A percentile compares a stretch with the other conserved stretches of the same genome.
Conservation (phyloP, 2,113 vertebrate species). For the Tonatia bakeri region DNA sequence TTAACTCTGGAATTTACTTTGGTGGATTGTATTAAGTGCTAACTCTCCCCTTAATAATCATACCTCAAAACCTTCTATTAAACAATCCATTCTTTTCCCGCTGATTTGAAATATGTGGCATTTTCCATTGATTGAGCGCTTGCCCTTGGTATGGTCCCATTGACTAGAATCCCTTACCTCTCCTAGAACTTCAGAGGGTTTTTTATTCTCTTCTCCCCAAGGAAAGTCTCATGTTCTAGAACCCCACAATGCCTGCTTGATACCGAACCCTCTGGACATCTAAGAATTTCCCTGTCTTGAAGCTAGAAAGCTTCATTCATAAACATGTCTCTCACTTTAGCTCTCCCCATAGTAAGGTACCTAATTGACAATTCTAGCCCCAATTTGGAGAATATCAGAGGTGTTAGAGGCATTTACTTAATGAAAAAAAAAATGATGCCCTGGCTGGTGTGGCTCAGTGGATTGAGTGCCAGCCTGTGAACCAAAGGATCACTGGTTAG, state of each 20-base stretch:
- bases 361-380: neutral
- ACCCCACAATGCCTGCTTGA: neutral
- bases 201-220: conserved; percentile 12
- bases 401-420: neutral
- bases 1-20: conserved; percentile 29
- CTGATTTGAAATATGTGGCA: neutral
- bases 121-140: neutral
- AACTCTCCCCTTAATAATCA: neutral
- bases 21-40: neutral
- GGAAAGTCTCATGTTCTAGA: conserved; percentile 3
- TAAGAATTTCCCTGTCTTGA: neutral
- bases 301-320: neutral
- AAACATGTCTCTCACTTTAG: neutral
- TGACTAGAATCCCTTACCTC: neutral
- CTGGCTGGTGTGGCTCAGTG: no score
- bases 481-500: no score
- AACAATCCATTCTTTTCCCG: neutral
- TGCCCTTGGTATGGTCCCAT: neutral
- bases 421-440: neutral
- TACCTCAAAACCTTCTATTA: conserved; percentile 13
- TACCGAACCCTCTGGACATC: neutral
- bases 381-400: neutral
- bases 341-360: neutral
- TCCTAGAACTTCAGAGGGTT: neutral
- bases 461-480: no score